phyloP scores from a whole-genome alignment of 2,888 invertebrate species.

The Meghimatium bilineatum region DNA sequence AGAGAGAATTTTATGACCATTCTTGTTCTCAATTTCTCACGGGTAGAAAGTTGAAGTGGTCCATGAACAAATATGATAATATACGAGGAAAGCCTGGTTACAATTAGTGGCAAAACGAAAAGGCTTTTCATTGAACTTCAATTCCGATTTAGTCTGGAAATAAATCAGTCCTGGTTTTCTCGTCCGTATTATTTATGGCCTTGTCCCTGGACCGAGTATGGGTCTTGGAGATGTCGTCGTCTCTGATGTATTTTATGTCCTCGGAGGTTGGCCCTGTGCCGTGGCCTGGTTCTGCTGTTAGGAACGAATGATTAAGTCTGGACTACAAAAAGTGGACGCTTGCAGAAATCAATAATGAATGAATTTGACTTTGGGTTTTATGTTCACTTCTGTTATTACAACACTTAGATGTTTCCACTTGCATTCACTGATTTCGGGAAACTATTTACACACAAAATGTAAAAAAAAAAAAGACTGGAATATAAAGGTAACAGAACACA shows the following conservation, averaged over 20 bases:
- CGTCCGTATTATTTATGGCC: constrained; percentile 23
- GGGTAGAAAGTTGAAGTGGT: constrained; percentile 18
- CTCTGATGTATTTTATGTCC: constrained; percentile 37
- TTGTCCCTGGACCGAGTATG: background rate
- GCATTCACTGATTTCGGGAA: background rate
- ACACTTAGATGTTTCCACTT: background rate
- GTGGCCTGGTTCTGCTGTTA: constrained; percentile 3
- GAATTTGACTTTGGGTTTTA: background rate
- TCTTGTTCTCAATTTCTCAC: background rate
- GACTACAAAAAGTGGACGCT: background rate
- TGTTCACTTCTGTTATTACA: background rate
- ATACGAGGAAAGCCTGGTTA: constrained; percentile 25
- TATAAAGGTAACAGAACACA: background rate
- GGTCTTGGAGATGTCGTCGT: background rate
- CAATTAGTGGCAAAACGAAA: constrained; percentile 29
- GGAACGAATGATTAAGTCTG: constrained; percentile 27
- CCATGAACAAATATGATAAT: constrained; percentile 43
- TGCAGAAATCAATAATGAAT: constrained; percentile 4
- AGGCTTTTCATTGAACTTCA: constrained; percentile 40
- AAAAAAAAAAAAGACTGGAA: background rate
- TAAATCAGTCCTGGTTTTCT: constrained; percentile 22
- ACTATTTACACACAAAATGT: no score
- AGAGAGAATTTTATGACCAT: constrained; percentile 26
- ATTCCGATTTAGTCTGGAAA: constrained; percentile 30
- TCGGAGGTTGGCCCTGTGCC: background rate